Evolutionary conservation across 2,797 vertebrate genomes (phyloP), one percentile per base, ranked within the genome.

Genomic region (Galagoides demidoff): DNA sequence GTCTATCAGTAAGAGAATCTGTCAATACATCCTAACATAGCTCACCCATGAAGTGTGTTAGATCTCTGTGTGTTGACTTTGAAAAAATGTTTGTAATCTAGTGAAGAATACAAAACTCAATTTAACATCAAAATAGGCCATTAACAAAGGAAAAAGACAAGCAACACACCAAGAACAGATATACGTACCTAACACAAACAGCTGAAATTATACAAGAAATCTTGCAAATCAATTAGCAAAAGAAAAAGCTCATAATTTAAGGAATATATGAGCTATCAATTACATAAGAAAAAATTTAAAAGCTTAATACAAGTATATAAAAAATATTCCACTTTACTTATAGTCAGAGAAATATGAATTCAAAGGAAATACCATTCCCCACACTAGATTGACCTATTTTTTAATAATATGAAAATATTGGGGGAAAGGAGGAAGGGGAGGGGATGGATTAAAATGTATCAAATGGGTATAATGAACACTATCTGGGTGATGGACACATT

Each of bases 351-450:
- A 84, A 84, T 89, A 77, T 57, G 63, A 82, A 73, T 92, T 6
- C 22, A 95, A 96, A 89, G 20, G 13, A 27, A 90, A 73, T 87
- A 12, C 0, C 12, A 86, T 92, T 92, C 74, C 20, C 87, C 17
- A 37, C 5, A 74, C 31, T 29, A 31, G 9, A 83, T 29, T 37
- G 59, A 52, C 11, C n/a, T n/a, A 76, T 49, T 49, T 49, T 49
- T 49, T 2, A 49, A 7, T n/a, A 37, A 74, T 82, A 66, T 49
- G 34, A 78, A 92, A 77, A 43, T 64, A 13, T 14, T 52, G 49
- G 49, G 12, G 49, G 49, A 52, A 52, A 52, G 49, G 49, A 52
- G 49, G 49, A 16, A 14, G 49, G 14, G 49, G 14, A 16, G 49
- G 12, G 49, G 14, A 14, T 52, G 49, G 49, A 14, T 14, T 16